Conservation (phyloP, 1,140 invertebrate species). For the Oscheius sp. region DNA sequence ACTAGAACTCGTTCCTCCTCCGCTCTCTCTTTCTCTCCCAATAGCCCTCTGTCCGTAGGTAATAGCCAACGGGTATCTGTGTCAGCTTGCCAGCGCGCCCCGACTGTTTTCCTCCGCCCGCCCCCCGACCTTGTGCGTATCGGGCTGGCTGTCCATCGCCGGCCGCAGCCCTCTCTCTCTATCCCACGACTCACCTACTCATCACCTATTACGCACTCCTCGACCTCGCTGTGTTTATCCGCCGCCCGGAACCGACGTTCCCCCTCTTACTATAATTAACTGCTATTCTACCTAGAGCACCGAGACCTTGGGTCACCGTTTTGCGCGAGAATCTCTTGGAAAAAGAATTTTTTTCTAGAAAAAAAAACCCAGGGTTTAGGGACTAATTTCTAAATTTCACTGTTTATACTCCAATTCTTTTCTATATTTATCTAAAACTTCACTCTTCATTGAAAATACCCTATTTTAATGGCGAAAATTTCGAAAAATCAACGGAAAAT, state of each 20-base stretch:
- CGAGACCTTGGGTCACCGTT: no score
- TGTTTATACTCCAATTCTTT: no score
- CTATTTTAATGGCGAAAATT: no score
- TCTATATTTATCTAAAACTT: no score
- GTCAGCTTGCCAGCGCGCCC: conserved; percentile 4
- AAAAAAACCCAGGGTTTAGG: not conserved
- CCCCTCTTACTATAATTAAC: not conserved
- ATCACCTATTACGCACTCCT: conserved; percentile 3
- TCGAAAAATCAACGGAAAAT: no score
- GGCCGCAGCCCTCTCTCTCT: not conserved
- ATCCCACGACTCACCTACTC: conserved; percentile 12
- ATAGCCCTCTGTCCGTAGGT: no score
- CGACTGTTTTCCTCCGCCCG: conserved; percentile 6
- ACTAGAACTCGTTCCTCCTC: no score
- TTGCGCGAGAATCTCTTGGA: no score
- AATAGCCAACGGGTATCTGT: conserved; percentile 11
- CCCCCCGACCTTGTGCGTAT: conserved; percentile 3
- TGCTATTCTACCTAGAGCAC: no score
- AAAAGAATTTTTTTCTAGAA: not conserved
- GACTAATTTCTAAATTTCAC: not conserved
- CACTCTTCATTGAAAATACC: no score
- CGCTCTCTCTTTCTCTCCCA: not conserved
- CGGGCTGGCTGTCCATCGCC: not conserved
- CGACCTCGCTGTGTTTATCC: not conserved
- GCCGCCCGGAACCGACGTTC: not conserved